These are phyloP conservation scores for Endotricha flammealis DNA, from an alignment of 2,888 invertebrate species.

Conservation along the genomic window DNA sequence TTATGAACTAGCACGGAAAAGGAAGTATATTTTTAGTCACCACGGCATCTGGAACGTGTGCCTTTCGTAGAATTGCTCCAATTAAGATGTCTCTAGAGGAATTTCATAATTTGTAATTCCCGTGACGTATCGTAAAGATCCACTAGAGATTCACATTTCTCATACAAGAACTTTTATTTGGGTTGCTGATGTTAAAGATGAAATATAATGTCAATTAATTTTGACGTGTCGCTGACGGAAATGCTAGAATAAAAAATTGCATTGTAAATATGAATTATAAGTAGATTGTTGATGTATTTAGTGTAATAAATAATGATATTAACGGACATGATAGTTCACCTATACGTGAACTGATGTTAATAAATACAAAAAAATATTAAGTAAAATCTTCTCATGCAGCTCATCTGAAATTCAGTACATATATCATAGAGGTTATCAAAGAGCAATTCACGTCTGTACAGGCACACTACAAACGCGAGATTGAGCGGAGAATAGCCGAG, in stretches of 20 bases:
- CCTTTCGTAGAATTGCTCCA: constrained; percentile 69
- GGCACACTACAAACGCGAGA: too few relatives aligned
- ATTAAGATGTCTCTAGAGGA: constrained; percentile 64
- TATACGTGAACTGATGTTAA: too few relatives aligned
- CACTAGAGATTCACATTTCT: constrained; percentile 29
- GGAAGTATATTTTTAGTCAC: constrained; percentile 73
- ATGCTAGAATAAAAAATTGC: constrained; percentile 16
- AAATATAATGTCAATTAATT: constrained; percentile 27
- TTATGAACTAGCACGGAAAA: constrained; percentile 68
- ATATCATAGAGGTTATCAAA: too few relatives aligned
- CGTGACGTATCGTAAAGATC: constrained; percentile 46
- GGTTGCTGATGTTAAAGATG: constrained; percentile 31
- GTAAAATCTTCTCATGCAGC: too few relatives aligned
- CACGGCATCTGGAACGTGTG: constrained; percentile 65
- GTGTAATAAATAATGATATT: too few relatives aligned
- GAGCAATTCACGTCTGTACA: too few relatives aligned
- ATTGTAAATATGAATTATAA: too few relatives aligned
- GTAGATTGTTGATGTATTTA: too few relatives aligned
- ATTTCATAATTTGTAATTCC: constrained; percentile 59
- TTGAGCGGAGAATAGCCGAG: too few relatives aligned
- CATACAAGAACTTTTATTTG: constrained; percentile 26
- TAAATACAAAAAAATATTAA: too few relatives aligned
- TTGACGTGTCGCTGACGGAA: constrained; percentile 26
- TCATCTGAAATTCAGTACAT: too few relatives aligned
- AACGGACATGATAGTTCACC: too few relatives aligned